Conservation (phyloP, 2,888 invertebrate genomes). For the Noctuana brunneofusca region DNA sequence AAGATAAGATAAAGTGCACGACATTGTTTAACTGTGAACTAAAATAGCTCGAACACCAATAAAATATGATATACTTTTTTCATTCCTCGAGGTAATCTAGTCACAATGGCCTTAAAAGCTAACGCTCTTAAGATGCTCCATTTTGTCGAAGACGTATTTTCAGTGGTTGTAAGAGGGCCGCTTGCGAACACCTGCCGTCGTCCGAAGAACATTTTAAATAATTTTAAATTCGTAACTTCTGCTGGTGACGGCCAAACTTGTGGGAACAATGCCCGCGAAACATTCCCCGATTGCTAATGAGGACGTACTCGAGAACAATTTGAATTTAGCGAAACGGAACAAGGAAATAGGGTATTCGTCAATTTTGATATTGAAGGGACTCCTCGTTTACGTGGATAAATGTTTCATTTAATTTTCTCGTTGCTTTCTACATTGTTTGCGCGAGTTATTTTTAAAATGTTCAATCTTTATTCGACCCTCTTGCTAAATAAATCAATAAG, state of each 20-base stretch:
- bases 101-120: neutral
- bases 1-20: too few relatives aligned
- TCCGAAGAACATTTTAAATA: slow-evolving; percentile 64
- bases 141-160: slow-evolving; percentile 12
- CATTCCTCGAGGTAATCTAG: neutral
- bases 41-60: too few relatives aligned
- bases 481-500: too few relatives aligned
- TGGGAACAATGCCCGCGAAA: slow-evolving; percentile 68
- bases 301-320: slow-evolving; percentile 65
- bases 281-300: slow-evolving; percentile 78
- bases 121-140: slow-evolving; percentile 5
- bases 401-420: neutral
- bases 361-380: slow-evolving; percentile 24
- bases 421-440: too few relatives aligned
- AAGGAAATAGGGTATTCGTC: slow-evolving; percentile 46
- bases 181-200: slow-evolving; percentile 62
- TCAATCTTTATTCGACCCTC: too few relatives aligned
- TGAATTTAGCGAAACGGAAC: slow-evolving; percentile 66
- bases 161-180: slow-evolving; percentile 36
- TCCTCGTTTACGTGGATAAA: slow-evolving; percentile 4
- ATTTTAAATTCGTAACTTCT: slow-evolving; percentile 70
- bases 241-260: slow-evolving; percentile 69
- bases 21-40: too few relatives aligned
- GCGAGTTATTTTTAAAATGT: too few relatives aligned
- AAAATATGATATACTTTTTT: neutral